Conservation (phyloP, 2,797 vertebrate genomes). For the Sebastolobus alascanus region DNA sequence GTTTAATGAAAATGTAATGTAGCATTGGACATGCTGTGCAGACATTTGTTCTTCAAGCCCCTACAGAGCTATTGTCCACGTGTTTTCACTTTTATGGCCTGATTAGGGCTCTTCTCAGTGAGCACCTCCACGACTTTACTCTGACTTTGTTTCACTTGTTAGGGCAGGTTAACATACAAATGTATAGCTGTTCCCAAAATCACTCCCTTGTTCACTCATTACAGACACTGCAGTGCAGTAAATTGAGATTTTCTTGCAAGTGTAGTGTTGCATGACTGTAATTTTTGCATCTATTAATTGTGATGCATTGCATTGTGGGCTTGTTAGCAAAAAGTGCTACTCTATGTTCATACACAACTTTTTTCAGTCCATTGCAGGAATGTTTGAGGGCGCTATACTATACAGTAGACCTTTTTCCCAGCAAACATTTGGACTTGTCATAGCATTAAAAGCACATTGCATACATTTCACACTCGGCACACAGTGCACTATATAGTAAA, state of each 20-base stretch:
- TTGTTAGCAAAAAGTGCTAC: neutral
- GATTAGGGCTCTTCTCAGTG: neutral
- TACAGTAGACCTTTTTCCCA: neutral
- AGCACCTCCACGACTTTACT: neutral
- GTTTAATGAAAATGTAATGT: neutral
- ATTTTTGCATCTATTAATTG: neutral
- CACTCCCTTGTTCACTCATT: constrained; percentile 3
- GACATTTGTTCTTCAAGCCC: neutral
- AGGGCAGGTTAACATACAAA: neutral
- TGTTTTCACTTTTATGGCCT: constrained; percentile 8
- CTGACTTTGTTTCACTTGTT: constrained; percentile 6
- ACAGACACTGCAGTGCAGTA: neutral
- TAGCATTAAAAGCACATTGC: neutral
- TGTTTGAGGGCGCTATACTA: neutral
- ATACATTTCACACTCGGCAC: neutral
- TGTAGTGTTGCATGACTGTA: neutral
- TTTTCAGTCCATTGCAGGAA: neutral
- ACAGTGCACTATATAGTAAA: neutral
- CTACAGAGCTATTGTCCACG: constrained; percentile 1
- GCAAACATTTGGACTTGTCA: neutral
- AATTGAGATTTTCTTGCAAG: neutral
- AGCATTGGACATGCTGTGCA: neutral
- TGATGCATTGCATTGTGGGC: neutral
- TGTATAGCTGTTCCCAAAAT: neutral
- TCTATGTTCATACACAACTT: neutral